These are phyloP conservation scores for Apis cerana DNA, from an alignment of 1,140 invertebrate genomes.

Conservation along the genomic window DNA sequence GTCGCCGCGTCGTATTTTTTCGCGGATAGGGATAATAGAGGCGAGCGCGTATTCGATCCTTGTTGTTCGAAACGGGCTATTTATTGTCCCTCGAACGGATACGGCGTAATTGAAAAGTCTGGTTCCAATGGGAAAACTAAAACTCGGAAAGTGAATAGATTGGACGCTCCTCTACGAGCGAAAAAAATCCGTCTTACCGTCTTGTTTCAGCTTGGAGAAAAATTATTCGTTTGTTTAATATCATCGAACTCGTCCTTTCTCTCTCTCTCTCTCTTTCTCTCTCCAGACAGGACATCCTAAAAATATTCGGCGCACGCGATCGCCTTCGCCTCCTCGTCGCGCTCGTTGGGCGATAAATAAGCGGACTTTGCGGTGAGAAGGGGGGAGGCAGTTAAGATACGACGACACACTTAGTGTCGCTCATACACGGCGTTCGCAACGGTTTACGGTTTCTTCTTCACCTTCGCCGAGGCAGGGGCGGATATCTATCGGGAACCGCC, in stretches of 20 bases:
- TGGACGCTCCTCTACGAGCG: no score
- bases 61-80: not conserved
- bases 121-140: not conserved
- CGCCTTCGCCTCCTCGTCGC: constrained; percentile 24
- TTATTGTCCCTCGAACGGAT: constrained; percentile 1
- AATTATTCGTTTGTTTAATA: no score
- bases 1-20: not conserved
- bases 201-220: no score
- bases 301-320: constrained; percentile 56
- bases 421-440: constrained; percentile 23
- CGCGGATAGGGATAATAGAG: not conserved
- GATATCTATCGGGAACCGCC: constrained; percentile 43
- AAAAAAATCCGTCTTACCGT: no score
- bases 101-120: not conserved
- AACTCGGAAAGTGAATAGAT: no score
- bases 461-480: constrained; percentile 35
- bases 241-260: no score
- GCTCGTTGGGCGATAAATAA: constrained; percentile 61
- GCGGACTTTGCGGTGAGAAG: constrained; percentile 33
- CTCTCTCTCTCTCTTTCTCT: not conserved
- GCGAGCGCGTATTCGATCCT: not conserved
- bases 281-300: constrained; percentile 32
- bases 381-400: constrained; percentile 53
- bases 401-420: constrained; percentile 61
- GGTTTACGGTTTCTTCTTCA: no score